Evolutionary conservation across 2,888 invertebrate genomes (phyloP), one percentile per base, ranked within the genome.

Genomic region (Synanthedon myopaeformis): DNA sequence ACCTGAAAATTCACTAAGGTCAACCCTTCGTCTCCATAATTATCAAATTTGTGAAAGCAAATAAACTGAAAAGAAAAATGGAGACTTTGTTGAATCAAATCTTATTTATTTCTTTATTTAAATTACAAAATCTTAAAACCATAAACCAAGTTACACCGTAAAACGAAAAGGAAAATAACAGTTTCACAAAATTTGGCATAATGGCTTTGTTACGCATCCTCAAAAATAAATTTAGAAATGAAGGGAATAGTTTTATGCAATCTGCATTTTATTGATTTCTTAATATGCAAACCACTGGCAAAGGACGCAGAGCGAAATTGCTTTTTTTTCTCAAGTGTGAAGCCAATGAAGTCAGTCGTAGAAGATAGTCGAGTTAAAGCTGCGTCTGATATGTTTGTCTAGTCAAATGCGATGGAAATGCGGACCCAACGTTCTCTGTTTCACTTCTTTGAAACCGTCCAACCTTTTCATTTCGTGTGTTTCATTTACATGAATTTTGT

Each of bases 321-420:
- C 76, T 81, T 85, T 84, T 79, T 82, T 82, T 67, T 72, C 75
- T 74, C 56, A 69, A 72, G 72, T 70, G 51, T 35, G 51, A 76
- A 82, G 78, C 74, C 82, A 81, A 81, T 83, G 84, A 82, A 81
- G 70, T 69, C 70, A 67, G 69, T 64, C 77, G 72, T 70, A 66
- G 67, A 64, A 73, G 76, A 82, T 82, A 83, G 84, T 82, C 76
- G 70, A 62, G 66, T 60, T 61, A 61, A 67, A 62, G 59, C 65
- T 56, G 59, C 57, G 58, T 65, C 73, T 78, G 79, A 82, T 82
- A 81, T 80, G 82, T 85, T 86, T 84, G 81, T 69, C 72, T 84
- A 86, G 85, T 83, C 85, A 85, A 86, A 86, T 85, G 81, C 80
- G 76, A 86, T 84, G 84, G 84, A 79, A 82, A 80, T 79, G 70